phyloP scores from a whole-genome alignment of 2,797 vertebrate species.

The Pelobates cultripes region DNA sequence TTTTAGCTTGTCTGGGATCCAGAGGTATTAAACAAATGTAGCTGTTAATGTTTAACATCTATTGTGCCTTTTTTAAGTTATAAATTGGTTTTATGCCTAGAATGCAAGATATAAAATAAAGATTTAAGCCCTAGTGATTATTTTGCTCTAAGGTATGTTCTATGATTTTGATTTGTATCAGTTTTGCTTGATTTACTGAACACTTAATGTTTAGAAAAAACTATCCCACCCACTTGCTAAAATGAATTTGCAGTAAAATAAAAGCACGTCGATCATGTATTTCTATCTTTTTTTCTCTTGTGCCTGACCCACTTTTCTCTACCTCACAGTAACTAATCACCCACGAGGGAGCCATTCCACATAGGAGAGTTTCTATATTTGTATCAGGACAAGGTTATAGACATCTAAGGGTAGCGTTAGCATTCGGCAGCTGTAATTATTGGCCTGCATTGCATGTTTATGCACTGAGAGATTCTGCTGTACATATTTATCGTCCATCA shows the following conservation, averaged over 20 bases:
- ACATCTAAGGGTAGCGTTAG: slow-evolving; percentile 17
- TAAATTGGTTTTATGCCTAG: background rate
- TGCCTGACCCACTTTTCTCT: slow-evolving; percentile 50
- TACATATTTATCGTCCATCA: slow-evolving; percentile 1
- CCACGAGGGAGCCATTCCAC: slow-evolving; percentile 44
- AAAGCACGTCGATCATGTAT: slow-evolving; percentile 23
- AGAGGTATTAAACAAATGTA: background rate
- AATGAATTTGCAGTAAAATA: background rate
- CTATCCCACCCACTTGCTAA: background rate
- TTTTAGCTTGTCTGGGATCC: background rate
- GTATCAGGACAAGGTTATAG: slow-evolving; percentile 23
- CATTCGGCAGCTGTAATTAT: slow-evolving; percentile 11
- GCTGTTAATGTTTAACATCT: background rate
- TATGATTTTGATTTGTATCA: background rate
- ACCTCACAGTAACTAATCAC: slow-evolving; percentile 43
- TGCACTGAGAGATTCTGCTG: background rate
- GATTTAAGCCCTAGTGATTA: background rate
- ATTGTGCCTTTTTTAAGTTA: background rate
- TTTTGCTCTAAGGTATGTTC: background rate
- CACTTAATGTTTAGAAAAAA: background rate
- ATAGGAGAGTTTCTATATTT: slow-evolving; percentile 38
- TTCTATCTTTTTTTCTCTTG: slow-evolving; percentile 28
- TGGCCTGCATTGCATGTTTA: background rate
- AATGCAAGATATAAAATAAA: background rate
- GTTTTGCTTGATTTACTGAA: background rate